Conservation (phyloP, 2,888 invertebrate species). For the Melipona bicolor region DNA sequence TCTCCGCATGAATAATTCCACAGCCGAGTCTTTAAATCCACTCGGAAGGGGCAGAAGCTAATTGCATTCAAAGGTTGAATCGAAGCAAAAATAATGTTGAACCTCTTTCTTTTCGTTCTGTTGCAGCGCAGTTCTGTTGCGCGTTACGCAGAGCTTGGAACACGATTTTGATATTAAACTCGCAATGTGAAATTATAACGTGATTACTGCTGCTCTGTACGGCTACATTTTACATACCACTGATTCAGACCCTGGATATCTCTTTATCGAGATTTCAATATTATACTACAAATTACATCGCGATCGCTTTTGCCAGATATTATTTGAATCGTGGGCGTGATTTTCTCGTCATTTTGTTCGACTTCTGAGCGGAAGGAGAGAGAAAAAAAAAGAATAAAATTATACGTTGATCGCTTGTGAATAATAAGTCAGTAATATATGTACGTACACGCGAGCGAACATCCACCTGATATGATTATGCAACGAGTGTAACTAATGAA, state of each 20-base stretch:
- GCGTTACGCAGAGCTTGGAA: background rate
- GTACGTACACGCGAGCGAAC: conserved; percentile 21
- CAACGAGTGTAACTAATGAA: conserved; percentile 24
- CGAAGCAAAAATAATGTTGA: background rate
- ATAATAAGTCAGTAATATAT: conserved; percentile 34
- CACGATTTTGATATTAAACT: too few relatives aligned
- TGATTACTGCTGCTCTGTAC: too few relatives aligned
- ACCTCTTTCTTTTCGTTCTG: too few relatives aligned
- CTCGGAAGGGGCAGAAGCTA: background rate
- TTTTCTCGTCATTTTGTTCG: background rate
- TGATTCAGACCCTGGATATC: too few relatives aligned
- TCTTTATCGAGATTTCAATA: too few relatives aligned
- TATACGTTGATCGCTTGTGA: background rate
- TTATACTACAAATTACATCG: too few relatives aligned
- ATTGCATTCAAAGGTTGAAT: background rate
- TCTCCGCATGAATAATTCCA: background rate
- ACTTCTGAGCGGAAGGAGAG: background rate
- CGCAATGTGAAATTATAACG: too few relatives aligned
- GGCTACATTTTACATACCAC: too few relatives aligned
- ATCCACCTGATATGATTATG: conserved; percentile 55
- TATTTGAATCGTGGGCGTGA: background rate
- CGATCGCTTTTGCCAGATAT: too few relatives aligned
- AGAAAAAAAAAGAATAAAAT: background rate
- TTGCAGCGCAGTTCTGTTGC: background rate
- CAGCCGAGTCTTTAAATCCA: background rate